These are phyloP conservation scores for Plestiodon gilberti DNA, from an alignment of 2,113 vertebrate species.

Conservation along the genomic window DNA sequence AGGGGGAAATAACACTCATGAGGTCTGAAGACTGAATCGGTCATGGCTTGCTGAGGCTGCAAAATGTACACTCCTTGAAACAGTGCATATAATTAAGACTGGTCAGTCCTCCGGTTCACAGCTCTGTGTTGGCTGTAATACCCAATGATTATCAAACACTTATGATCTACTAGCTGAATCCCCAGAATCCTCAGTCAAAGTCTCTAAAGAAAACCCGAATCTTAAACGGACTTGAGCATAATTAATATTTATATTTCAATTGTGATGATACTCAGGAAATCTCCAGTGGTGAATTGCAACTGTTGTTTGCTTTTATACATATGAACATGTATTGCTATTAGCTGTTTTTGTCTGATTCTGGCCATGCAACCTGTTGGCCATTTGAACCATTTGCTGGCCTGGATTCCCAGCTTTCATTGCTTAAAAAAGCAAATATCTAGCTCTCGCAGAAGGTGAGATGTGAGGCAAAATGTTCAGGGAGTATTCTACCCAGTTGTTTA, in stretches of 20 bases:
- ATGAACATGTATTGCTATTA: too few species aligned
- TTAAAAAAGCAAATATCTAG: too few species aligned
- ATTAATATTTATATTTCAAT: background rate
- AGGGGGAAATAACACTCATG: slow-evolving; percentile 9
- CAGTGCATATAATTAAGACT: background rate
- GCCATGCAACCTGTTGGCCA: too few species aligned
- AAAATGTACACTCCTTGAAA: background rate
- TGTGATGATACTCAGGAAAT: background rate
- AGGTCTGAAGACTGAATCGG: background rate
- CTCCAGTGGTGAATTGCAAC: background rate
- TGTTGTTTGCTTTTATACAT: background rate
- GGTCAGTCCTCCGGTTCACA: background rate
- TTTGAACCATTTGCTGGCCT: too few species aligned
- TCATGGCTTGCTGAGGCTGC: slow-evolving; percentile 12
- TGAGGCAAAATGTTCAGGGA: too few species aligned
- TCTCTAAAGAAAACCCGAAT: background rate
- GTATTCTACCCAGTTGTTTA: too few species aligned
- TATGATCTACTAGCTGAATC: background rate
- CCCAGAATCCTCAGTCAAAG: background rate
- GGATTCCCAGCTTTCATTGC: too few species aligned
- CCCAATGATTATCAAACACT: background rate
- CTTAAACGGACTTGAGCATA: background rate
- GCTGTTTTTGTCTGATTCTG: too few species aligned
- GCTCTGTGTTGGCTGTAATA: background rate
- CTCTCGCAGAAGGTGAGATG: too few species aligned